Conservation (phyloP, 2,888 invertebrate species). For the Lochmaea capreae region DNA sequence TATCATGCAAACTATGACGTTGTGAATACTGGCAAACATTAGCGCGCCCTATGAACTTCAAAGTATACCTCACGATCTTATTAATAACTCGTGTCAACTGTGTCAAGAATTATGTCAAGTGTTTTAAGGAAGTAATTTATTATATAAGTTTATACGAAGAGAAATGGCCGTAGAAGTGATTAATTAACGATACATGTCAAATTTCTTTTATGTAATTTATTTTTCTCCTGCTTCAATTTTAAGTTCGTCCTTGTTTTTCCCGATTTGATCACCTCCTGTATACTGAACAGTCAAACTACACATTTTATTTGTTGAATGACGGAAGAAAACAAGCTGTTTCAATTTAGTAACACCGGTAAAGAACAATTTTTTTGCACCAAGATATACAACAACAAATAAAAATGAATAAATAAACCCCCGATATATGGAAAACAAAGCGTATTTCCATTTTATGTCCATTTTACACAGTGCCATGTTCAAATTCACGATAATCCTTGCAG, state of each 20-base stretch:
- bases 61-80: slow-evolving; percentile 8
- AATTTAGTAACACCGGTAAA: background rate
- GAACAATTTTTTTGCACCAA: background rate
- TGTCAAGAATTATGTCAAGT: slow-evolving; percentile 2
- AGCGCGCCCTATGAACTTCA: slow-evolving; percentile 8
- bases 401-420: slow-evolving; percentile 24
- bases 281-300: too few species aligned
- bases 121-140: background rate
- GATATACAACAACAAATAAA: background rate
- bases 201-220: too few species aligned
- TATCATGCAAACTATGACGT: slow-evolving; percentile 9
- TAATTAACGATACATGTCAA: background rate
- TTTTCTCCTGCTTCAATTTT: too few species aligned
- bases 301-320: too few species aligned
- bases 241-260: too few species aligned
- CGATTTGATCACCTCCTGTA: too few species aligned
- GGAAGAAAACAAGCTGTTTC: background rate
- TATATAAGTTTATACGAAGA: background rate
- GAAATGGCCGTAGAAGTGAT: background rate
- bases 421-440: slow-evolving; percentile 30
- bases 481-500: slow-evolving; percentile 39
- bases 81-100: slow-evolving; percentile 1
- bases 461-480: slow-evolving; percentile 30
- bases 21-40: slow-evolving; percentile 3
- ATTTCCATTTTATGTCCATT: slow-evolving; percentile 34